Percentiles rank a stretch among this genome's conserved stretches.
phyloP scores from a whole-genome alignment of 1,140 invertebrate genomes.

The Procambarus virginalis region DNA sequence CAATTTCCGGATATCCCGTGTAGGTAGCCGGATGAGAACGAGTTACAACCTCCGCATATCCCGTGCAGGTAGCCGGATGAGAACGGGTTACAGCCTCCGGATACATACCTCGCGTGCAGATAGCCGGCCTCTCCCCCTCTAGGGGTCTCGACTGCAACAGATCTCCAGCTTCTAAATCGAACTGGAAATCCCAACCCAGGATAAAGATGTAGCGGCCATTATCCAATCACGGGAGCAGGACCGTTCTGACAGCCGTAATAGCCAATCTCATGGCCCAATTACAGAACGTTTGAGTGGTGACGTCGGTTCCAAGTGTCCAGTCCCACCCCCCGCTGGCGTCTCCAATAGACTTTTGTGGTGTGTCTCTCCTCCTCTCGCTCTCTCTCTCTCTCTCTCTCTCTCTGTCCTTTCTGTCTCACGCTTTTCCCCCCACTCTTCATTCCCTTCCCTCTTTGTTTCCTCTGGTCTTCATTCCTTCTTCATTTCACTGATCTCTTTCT shows the following conservation, averaged over 20 bases:
- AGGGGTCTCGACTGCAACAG: neutral
- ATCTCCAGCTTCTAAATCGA: constrained; percentile 11
- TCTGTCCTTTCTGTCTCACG: neutral
- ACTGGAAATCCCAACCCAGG: constrained; percentile 22
- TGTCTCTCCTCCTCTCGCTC: neutral
- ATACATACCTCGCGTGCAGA: no score
- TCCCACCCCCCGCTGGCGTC: neutral
- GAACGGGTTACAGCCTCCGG: no score
- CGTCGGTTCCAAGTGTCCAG: neutral
- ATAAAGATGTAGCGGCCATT: constrained; percentile 50
- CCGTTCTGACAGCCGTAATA: constrained; percentile 61
- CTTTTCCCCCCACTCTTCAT: neutral
- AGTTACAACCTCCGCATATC: no score
- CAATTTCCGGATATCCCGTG: no score
- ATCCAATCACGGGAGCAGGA: constrained; percentile 54
- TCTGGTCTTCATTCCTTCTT: neutral
- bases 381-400: neutral
- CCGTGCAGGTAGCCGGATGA: no score
- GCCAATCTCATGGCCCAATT: constrained; percentile 60
- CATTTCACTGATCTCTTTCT: neutral
- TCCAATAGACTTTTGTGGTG: neutral
- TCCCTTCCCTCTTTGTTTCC: neutral
- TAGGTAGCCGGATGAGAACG: no score
- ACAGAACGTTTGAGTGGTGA: constrained; percentile 35
- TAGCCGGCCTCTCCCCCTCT: no score